These are phyloP conservation scores for Cryptocephalus moraei DNA, from an alignment of 2,888 invertebrate genomes.

Conservation along the genomic window DNA sequence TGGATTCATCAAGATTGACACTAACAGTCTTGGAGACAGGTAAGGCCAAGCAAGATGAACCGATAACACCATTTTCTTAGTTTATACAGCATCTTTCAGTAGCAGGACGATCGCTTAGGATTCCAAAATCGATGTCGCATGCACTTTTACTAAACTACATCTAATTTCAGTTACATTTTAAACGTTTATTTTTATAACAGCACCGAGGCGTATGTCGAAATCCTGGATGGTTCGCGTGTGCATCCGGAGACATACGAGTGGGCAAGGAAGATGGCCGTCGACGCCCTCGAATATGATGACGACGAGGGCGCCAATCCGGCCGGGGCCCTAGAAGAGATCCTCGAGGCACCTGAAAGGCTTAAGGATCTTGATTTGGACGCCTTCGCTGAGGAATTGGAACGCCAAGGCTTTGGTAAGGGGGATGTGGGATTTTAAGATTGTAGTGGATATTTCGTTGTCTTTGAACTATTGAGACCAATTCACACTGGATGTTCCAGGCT, in stretches of 20 bases:
- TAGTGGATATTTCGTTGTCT: too few species aligned
- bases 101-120: too few species aligned
- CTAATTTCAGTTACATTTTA: too few species aligned
- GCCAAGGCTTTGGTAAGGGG: constrained; percentile 64
- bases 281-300: constrained; percentile 96
- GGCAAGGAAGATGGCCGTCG: constrained; percentile 99
- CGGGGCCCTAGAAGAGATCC: constrained; percentile 92
- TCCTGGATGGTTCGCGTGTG: constrained; percentile 92
- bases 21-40: constrained; percentile 83
- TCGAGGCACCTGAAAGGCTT: constrained; percentile 87
- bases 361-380: constrained; percentile 97
- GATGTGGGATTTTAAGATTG: too few species aligned
- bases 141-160: too few species aligned
- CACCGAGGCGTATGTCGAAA: constrained; percentile 91
- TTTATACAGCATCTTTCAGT: constrained; percentile 4
- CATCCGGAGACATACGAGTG: constrained; percentile 99
- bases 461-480: too few species aligned
- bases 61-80: not conserved
- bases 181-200: constrained; percentile 31
- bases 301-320: constrained; percentile 96
- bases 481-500: too few species aligned
- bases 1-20: constrained; percentile 98
- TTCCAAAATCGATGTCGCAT: too few species aligned
- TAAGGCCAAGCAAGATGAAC: constrained; percentile 8
- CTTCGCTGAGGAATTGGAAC: constrained; percentile 92